phyloP scores from a whole-genome alignment of 2,888 invertebrate species.

The Leucophenga montana region DNA sequence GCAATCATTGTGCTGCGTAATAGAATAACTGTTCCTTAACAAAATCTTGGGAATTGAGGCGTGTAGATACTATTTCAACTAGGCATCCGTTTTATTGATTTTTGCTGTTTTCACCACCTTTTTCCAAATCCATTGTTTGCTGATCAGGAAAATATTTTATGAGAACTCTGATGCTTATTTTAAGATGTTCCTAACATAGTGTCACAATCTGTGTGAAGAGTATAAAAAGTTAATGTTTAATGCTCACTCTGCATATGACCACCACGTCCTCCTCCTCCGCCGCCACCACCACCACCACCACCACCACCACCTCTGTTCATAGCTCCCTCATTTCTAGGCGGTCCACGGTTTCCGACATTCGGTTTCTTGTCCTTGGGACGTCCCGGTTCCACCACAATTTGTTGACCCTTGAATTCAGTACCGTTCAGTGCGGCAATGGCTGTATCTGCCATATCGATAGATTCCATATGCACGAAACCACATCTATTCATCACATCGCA shows the following conservation, averaged over 20 bases:
- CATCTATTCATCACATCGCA: conserved; percentile 96
- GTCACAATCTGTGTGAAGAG: neutral
- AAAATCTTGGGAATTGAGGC: no score
- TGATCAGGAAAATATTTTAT: no score
- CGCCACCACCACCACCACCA: conserved; percentile 39
- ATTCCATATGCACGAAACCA: conserved; percentile 94
- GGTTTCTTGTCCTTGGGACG: conserved; percentile 80
- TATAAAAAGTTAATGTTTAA: neutral
- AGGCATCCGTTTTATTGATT: no score
- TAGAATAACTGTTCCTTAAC: no score
- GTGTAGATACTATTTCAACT: no score
- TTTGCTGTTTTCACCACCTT: no score
- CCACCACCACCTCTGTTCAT: conserved; percentile 38
- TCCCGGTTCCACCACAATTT: conserved; percentile 88
- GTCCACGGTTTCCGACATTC: conserved; percentile 75
- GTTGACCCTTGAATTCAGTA: conserved; percentile 86
- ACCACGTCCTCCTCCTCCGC: conserved; percentile 39
- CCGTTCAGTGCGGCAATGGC: conserved; percentile 88
- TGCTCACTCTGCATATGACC: conserved; percentile 46
- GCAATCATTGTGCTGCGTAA: no score
- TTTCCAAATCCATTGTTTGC: no score
- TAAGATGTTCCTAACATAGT: neutral
- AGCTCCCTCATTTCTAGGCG: conserved; percentile 29
- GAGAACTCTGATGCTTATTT: no score
- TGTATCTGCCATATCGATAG: conserved; percentile 84